phyloP scores from a whole-genome alignment of 2,797 vertebrate species.

The Heterohyrax brucei region DNA sequence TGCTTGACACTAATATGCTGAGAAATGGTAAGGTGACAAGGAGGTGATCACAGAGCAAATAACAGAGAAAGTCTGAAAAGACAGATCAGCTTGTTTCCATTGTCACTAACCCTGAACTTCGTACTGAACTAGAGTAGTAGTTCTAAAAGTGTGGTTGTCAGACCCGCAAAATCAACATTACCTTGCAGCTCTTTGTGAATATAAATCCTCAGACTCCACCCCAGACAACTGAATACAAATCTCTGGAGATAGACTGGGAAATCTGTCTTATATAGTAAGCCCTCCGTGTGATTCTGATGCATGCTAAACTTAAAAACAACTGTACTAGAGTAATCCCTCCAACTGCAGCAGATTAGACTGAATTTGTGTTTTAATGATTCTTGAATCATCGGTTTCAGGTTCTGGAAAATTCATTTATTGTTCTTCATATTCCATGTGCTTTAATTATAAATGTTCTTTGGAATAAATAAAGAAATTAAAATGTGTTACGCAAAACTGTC shows the following conservation, averaged over 20 bases:
- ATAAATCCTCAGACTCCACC: neutral
- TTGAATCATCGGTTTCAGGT: neutral
- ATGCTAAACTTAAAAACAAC: neutral
- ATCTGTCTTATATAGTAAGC: neutral
- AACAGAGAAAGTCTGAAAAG: neutral
- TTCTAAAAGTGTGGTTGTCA: neutral
- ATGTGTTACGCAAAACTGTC: neutral
- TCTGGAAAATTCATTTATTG: conserved; percentile 41
- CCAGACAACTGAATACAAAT: neutral
- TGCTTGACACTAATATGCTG: conserved; percentile 21
- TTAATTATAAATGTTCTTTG: conserved; percentile 1
- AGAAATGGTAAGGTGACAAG: conserved; percentile 15
- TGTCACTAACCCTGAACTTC: neutral
- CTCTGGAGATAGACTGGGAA: neutral
- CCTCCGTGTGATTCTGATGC: neutral
- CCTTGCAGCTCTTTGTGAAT: neutral
- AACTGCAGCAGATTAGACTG: neutral
- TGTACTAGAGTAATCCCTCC: neutral
- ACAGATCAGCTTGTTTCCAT: neutral
- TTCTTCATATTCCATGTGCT: neutral
- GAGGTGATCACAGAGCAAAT: neutral
- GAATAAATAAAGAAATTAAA: conserved; percentile 38
- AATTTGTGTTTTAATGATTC: neutral
- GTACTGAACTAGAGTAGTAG: neutral
- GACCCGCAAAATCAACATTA: neutral